Evolutionary conservation across 2,888 invertebrate genomes (phyloP).

Genomic region (Pecten maximus): DNA sequence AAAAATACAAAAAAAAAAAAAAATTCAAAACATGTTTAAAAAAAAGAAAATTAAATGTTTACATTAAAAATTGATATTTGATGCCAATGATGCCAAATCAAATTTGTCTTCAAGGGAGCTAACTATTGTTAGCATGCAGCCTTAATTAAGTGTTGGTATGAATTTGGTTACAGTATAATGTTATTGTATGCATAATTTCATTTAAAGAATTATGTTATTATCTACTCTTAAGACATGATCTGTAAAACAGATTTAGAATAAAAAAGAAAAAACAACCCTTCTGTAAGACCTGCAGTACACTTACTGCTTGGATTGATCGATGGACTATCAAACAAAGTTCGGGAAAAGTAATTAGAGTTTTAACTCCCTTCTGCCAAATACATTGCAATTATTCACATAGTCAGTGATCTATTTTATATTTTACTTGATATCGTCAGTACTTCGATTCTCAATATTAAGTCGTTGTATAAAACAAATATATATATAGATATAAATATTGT

Average conservation of each 20-base stretch:
- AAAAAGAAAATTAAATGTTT: too few relatives aligned
- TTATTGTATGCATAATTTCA: not conserved
- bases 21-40: too few relatives aligned
- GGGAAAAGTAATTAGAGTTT: not conserved
- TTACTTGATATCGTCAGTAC: not conserved
- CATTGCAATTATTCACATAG: not conserved
- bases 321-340: not conserved
- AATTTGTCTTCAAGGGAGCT: not conserved
- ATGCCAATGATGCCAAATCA: too few relatives aligned
- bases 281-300: not conserved
- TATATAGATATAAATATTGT: not conserved
- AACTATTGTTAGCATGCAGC: not conserved
- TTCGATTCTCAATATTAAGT: not conserved
- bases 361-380: not conserved
- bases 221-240: not conserved
- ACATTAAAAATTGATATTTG: too few relatives aligned
- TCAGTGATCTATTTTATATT: not conserved
- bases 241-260: not conserved
- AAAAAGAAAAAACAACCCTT: not conserved
- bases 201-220: not conserved
- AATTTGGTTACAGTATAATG: not conserved
- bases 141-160: not conserved
- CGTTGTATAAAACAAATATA: not conserved
- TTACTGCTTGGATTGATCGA: too few relatives aligned
- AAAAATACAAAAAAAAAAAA: too few relatives aligned